Evolutionary conservation across 2,797 vertebrate genomes (phyloP).

Genomic region (Tenualosa thibaudeaui): DNA sequence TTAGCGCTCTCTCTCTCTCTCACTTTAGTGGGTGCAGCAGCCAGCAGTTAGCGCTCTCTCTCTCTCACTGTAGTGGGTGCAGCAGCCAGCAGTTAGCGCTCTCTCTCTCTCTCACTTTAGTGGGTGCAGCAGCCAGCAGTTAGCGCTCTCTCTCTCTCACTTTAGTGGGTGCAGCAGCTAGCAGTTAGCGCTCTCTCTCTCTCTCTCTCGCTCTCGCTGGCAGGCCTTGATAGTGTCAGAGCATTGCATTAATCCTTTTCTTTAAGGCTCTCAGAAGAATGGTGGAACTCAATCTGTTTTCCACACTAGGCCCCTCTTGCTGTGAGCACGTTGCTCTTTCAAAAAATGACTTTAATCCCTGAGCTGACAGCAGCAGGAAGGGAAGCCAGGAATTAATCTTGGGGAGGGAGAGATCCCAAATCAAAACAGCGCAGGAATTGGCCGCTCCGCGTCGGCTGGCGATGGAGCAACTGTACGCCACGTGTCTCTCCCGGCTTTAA

Average conservation of each 20-base stretch:
- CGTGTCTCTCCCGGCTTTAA: constrained; percentile 47
- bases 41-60: background rate
- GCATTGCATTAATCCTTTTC: constrained; percentile 49
- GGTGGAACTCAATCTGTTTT: constrained; percentile 21
- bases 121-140: no score
- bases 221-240: constrained; percentile 38
- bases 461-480: constrained; percentile 19
- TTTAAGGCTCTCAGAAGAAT: constrained; percentile 24
- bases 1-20: no score
- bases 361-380: constrained; percentile 45
- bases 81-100: no score
- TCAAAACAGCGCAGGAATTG: constrained; percentile 42
- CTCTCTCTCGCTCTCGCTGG: background rate
- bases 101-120: no score
- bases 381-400: constrained; percentile 42
- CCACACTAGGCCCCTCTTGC: constrained; percentile 11
- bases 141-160: no score
- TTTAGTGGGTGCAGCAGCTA: no score
- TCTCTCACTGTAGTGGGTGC: no score
- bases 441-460: background rate
- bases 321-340: constrained; percentile 35
- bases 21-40: constrained; percentile 27
- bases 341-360: constrained; percentile 45
- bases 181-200: no score
- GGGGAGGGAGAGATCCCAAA: constrained; percentile 30